Conservation (phyloP, 1,140 invertebrate genomes). For the Zaprionus capensis region DNA sequence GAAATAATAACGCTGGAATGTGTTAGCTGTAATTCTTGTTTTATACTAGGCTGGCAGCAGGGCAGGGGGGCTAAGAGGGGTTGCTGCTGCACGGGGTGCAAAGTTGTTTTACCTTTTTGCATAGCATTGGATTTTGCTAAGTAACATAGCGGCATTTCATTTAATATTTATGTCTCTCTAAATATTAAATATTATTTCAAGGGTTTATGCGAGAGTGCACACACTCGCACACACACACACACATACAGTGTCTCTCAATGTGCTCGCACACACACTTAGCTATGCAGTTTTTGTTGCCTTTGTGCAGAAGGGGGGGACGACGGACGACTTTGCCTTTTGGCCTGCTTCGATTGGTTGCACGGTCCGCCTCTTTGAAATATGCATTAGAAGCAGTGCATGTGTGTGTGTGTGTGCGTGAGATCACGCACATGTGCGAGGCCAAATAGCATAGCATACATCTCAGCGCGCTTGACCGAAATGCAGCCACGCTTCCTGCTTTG, state of each 20-base stretch:
- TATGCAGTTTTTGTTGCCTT: conserved; percentile 36
- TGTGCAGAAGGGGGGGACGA: background rate
- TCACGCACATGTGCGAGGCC: conserved; percentile 16
- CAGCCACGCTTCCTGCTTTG: conserved; percentile 54
- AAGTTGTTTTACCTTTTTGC: conserved; percentile 75
- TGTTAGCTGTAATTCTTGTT: conserved; percentile 78
- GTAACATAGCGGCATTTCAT: conserved; percentile 78
- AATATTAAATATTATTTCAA: conserved; percentile 85
- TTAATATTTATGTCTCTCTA: conserved; percentile 85
- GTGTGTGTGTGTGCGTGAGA: conserved; percentile 34
- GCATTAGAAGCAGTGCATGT: conserved; percentile 22
- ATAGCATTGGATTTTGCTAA: conserved; percentile 81
- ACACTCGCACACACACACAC: conserved; percentile 8
- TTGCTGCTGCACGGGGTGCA: conserved; percentile 3
- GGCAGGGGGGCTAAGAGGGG: background rate
- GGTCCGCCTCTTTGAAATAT: conserved; percentile 33
- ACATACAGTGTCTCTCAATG: conserved; percentile 27
- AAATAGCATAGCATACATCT: conserved; percentile 74
- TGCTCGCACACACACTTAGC: conserved; percentile 8
- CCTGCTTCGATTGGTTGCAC: conserved; percentile 59
- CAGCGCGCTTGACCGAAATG: conserved; percentile 71
- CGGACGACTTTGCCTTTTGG: conserved; percentile 42
- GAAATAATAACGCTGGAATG: conserved; percentile 72
- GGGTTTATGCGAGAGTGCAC: conserved; percentile 69
- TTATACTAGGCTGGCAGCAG: conserved; percentile 32